Conservation (phyloP, 2,797 vertebrate genomes). For the Lacerta viridis region DNA sequence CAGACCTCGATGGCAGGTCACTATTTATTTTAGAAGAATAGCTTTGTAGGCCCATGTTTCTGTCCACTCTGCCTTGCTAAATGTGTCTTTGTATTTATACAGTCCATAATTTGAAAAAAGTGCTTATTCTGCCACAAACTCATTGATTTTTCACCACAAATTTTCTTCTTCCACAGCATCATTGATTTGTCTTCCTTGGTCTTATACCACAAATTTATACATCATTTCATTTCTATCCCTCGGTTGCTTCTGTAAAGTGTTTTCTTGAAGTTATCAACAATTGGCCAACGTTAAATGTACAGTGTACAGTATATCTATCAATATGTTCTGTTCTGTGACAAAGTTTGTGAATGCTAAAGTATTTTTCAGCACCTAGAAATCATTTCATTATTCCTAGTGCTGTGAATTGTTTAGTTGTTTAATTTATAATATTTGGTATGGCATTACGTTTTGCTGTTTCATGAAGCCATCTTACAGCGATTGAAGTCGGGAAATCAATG, state of each 20-base stretch:
- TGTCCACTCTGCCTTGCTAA: not conserved
- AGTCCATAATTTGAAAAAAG: slow-evolving; percentile 7
- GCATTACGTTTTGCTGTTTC: not conserved
- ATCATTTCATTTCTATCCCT: not conserved
- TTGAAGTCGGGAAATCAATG: not conserved
- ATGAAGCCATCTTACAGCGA: not conserved
- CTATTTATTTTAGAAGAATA: slow-evolving; percentile 30
- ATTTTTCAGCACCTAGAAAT: not conserved
- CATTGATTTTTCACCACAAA: not conserved
- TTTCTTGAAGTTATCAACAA: not conserved
- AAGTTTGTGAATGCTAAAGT: not conserved
- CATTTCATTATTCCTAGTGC: fast-evolving
- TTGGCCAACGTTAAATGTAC: not conserved
- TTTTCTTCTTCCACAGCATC: not conserved
- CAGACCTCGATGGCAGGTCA: slow-evolving; percentile 40
- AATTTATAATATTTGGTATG: not conserved
- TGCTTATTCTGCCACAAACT: slow-evolving; percentile 2
- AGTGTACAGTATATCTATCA: not conserved
- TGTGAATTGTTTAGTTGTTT: not conserved
- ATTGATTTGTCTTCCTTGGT: not conserved
- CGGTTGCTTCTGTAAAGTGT: not conserved
- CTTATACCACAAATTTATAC: not conserved
- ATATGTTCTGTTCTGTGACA: not conserved
- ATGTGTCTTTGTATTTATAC: not conserved
- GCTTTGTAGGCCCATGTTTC: not conserved